phyloP scores from a whole-genome alignment of 2,113 vertebrate genomes.

The Anolis sagrei region DNA sequence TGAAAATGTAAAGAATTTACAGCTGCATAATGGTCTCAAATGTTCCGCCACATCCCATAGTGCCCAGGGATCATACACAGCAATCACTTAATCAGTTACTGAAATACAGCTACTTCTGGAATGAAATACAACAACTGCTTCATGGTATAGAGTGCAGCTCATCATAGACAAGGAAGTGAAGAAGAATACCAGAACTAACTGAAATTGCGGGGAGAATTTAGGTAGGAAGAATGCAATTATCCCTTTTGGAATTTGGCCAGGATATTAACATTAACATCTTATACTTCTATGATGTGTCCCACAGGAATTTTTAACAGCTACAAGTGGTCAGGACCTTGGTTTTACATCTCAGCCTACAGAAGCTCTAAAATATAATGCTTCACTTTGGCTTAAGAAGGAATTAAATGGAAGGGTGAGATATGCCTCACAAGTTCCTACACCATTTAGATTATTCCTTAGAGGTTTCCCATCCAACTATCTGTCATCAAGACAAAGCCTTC shows the following conservation, averaged over 20 bases:
- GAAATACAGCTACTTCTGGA: slow-evolving; percentile 64
- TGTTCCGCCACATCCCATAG: slow-evolving; percentile 47
- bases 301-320: slow-evolving; percentile 69
- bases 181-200: slow-evolving; percentile 75
- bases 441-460: slow-evolving; percentile 34
- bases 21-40: slow-evolving; percentile 24
- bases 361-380: slow-evolving; percentile 49
- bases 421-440: slow-evolving; percentile 1
- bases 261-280: slow-evolving; percentile 65
- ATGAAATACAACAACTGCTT: slow-evolving; percentile 74
- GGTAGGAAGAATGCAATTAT: slow-evolving; percentile 77
- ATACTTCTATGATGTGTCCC: slow-evolving; percentile 62
- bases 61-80: slow-evolving; percentile 39
- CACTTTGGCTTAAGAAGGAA: slow-evolving; percentile 12
- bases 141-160: slow-evolving; percentile 34
- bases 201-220: slow-evolving; percentile 75
- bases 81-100: slow-evolving; percentile 62
- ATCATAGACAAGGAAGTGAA: slow-evolving; percentile 68
- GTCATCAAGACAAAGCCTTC: slow-evolving; percentile 17
- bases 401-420: slow-evolving; percentile 35
- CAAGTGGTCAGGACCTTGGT: slow-evolving; percentile 44
- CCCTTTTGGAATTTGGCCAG: slow-evolving; percentile 69
- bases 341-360: slow-evolving; percentile 58
- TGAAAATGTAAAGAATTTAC: slow-evolving; percentile 33
- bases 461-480: slow-evolving; percentile 33